These are phyloP conservation scores for Pocillopora verrucosa DNA, from an alignment of 64 coral and sea anemone species.

Conservation along the genomic window DNA sequence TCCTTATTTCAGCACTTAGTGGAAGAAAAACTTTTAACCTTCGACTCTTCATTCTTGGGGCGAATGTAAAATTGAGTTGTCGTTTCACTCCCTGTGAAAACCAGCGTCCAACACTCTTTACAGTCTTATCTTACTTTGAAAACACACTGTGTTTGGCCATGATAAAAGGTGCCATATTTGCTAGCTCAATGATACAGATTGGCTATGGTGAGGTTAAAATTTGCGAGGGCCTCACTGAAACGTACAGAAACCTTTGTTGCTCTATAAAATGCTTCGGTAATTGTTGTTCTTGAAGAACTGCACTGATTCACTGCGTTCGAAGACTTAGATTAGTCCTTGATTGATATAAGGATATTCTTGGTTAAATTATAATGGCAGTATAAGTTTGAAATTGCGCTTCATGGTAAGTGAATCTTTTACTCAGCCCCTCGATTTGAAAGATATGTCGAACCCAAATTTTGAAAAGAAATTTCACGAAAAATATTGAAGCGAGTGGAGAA, in stretches of 20 bases:
- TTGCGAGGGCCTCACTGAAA: not conserved
- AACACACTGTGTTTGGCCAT: not conserved
- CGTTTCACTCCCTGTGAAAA: not conserved
- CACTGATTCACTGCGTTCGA: not conserved
- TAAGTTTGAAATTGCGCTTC: not conserved
- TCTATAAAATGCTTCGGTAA: not conserved
- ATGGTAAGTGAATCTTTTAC: not conserved
- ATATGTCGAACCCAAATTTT: not conserved
- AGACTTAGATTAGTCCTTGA: not conserved
- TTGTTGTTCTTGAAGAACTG: conserved; percentile 23
- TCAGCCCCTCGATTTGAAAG: not conserved
- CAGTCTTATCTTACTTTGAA: not conserved
- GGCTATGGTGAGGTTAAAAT: too few species aligned
- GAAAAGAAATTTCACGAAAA: conserved; percentile 1
- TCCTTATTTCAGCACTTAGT: not conserved
- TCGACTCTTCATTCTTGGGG: not conserved
- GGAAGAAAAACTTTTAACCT: not conserved
- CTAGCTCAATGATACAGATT: too few species aligned
- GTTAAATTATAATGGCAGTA: not conserved
- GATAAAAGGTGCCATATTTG: too few species aligned
- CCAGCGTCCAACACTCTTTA: not conserved
- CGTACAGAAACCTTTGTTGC: not conserved
- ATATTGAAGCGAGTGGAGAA: conserved; percentile 18
- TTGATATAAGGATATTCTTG: not conserved
- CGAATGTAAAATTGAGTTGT: not conserved